Conservation (phyloP, 2,888 invertebrate genomes). For the Pharmacophagus antenor region DNA sequence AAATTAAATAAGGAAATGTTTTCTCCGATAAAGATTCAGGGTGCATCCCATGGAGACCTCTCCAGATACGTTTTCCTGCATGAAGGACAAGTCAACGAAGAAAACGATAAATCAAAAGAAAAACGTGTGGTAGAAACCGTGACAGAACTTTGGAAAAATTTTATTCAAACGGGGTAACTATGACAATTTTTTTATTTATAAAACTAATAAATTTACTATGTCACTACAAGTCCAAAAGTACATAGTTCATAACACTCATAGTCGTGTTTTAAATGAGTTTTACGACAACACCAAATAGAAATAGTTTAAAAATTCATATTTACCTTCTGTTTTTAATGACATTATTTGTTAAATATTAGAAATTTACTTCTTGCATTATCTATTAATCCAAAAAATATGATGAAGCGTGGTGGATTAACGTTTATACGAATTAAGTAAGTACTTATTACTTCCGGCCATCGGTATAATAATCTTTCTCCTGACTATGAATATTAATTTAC, state of each 20-base stretch:
- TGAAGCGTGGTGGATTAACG: too few relatives aligned
- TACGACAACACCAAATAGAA: too few relatives aligned
- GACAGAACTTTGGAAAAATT: slow-evolving; percentile 62
- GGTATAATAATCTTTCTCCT: too few relatives aligned
- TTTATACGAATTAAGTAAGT: too few relatives aligned
- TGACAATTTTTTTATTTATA: too few relatives aligned
- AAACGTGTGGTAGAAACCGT: slow-evolving; percentile 43
- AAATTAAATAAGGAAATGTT: slow-evolving; percentile 66
- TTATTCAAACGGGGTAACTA: slow-evolving; percentile 77
- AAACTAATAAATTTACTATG: not conserved
- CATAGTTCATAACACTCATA: not conserved
- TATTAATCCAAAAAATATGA: too few relatives aligned
- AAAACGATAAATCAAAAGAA: slow-evolving; percentile 41
- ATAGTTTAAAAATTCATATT: too few relatives aligned
- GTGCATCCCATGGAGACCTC: slow-evolving; percentile 79
- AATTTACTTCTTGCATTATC: too few relatives aligned
- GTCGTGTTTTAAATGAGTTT: not conserved
- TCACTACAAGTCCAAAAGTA: not conserved
- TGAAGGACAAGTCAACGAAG: slow-evolving; percentile 36
- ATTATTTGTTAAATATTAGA: too few relatives aligned
- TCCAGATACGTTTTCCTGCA: slow-evolving; percentile 74
- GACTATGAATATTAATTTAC: too few relatives aligned
- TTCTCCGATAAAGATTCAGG: slow-evolving; percentile 53
- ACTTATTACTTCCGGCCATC: too few relatives aligned
- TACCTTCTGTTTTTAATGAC: too few relatives aligned